These are phyloP conservation scores for Siderastrea radians DNA, from an alignment of 92 coral and sea anemone species.

Conservation along the genomic window DNA sequence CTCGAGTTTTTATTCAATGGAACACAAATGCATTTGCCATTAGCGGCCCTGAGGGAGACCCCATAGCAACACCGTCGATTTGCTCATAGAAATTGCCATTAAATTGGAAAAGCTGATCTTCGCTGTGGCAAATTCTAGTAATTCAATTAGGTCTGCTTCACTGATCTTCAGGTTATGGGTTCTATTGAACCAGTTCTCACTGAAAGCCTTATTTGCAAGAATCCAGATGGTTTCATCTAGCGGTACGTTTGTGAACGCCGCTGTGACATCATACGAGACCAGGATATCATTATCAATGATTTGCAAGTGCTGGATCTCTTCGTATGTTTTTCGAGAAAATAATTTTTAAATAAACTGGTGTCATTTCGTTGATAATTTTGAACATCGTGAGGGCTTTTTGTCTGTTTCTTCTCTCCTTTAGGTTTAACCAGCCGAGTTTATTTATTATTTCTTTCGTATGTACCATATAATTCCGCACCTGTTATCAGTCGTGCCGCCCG, in stretches of 20 bases:
- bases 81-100: neutral
- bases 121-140: neutral
- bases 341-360: too few relatives aligned
- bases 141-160: slow-evolving; percentile 12
- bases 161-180: slow-evolving; percentile 46
- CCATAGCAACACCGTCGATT: neutral
- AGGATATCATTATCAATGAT: neutral
- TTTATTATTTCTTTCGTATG: too few relatives aligned
- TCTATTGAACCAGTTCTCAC: slow-evolving; percentile 46
- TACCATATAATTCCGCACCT: too few relatives aligned
- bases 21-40: neutral
- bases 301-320: neutral
- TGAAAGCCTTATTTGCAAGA: slow-evolving; percentile 40
- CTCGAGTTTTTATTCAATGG: neutral
- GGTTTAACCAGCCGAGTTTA: too few relatives aligned
- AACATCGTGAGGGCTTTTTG: too few relatives aligned
- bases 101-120: slow-evolving; percentile 1
- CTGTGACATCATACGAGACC: slow-evolving; percentile 47
- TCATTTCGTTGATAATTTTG: too few relatives aligned
- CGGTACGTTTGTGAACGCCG: slow-evolving; percentile 56
- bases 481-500: too few relatives aligned
- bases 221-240: slow-evolving; percentile 42
- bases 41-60: neutral
- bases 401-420: too few relatives aligned
- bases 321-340: neutral